Percentiles rank a stretch among this genome's conserved stretches.
phyloP scores from a whole-genome alignment of 2,888 invertebrate genomes.

The Sepiola atlantica region DNA sequence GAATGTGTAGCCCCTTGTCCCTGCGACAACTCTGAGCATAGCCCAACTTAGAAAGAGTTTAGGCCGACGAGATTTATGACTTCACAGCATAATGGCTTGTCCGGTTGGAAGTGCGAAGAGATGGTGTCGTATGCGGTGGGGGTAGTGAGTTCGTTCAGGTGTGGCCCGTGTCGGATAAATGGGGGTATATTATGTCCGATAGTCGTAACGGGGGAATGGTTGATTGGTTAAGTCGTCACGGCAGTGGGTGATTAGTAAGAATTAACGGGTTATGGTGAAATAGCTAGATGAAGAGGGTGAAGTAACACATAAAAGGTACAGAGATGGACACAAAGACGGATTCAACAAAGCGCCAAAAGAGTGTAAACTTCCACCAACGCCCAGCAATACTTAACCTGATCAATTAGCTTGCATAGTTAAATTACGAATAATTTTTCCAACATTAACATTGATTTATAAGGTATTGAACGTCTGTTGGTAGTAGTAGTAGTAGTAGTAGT shows the following conservation, averaged over 20 bases:
- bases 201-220: background rate
- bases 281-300: background rate
- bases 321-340: background rate
- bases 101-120: background rate
- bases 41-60: background rate
- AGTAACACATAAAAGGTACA: no score
- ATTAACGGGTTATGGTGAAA: background rate
- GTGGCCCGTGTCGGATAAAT: background rate
- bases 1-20: background rate
- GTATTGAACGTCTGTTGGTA: background rate
- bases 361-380: background rate
- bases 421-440: background rate
- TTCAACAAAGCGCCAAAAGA: no score
- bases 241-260: background rate
- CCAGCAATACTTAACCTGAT: background rate
- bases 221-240: conserved; percentile 8
- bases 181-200: background rate
- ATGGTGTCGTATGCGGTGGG: background rate
- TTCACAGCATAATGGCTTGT: background rate
- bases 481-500: background rate
- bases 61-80: background rate
- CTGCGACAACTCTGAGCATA: background rate
- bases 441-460: background rate
- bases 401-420: background rate
- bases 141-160: background rate